Evolutionary conservation across 2,113 vertebrate species (phyloP).

Genomic region (Aegotheles bennettii): DNA sequence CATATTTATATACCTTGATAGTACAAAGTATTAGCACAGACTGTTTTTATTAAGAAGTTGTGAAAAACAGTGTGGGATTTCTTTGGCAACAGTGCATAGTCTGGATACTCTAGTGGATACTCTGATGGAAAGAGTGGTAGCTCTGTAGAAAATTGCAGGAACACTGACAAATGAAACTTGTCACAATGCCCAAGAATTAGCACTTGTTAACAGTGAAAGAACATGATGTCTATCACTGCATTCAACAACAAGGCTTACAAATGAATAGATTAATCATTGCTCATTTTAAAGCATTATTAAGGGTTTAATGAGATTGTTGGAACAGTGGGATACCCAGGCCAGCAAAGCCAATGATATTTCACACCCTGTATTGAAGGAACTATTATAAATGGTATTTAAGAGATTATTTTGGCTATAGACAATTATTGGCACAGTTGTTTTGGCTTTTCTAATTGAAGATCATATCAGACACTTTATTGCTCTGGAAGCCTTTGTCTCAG

Average conservation of each 20-base stretch:
- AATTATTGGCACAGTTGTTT: not conserved
- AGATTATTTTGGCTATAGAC: not conserved
- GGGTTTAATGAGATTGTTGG: constrained; percentile 1
- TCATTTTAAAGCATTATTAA: not conserved
- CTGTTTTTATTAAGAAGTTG: not conserved
- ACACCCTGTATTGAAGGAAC: not conserved
- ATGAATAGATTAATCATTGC: constrained; percentile 45
- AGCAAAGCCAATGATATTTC: not conserved
- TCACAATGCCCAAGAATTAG: constrained; percentile 41
- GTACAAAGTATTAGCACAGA: not conserved
- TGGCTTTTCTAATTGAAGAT: not conserved
- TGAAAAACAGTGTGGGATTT: constrained; percentile 22
- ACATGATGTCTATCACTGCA: not conserved
- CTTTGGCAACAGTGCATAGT: not conserved
- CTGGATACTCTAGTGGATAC: not conserved
- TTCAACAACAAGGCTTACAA: constrained; percentile 24
- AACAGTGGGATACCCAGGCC: constrained; percentile 6
- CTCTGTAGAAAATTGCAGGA: constrained; percentile 37
- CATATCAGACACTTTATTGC: not conserved
- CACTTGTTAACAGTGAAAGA: constrained; percentile 22
- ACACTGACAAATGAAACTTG: constrained; percentile 49
- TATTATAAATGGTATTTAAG: not conserved
- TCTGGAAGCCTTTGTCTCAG: not conserved
- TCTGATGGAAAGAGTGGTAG: not conserved
- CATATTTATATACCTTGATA: not conserved